phyloP scores from a whole-genome alignment of 2,113 vertebrate species.

The Pelecanus crispus region DNA sequence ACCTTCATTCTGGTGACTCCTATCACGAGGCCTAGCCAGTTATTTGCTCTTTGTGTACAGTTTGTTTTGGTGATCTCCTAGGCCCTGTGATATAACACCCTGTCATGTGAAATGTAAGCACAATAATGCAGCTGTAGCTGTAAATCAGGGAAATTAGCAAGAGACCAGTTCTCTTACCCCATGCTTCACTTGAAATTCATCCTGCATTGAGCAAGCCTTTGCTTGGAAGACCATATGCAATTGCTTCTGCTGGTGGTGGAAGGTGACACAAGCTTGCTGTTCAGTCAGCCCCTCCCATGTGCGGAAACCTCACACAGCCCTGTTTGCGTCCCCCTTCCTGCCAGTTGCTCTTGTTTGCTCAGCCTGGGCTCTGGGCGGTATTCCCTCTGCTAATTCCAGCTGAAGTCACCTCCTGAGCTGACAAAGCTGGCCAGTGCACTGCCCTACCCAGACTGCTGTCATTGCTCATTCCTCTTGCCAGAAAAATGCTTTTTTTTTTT shows the following conservation, averaged over 20 bases:
- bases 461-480: constrained; percentile 31
- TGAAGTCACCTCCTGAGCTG: constrained; percentile 58
- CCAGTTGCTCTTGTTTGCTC: neutral
- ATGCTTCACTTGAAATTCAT: neutral
- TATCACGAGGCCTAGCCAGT: neutral
- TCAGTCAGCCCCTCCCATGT: neutral
- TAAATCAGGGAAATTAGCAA: neutral
- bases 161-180: neutral
- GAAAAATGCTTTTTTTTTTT: neutral
- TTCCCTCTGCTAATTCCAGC: constrained; percentile 53
- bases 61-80: constrained; percentile 9
- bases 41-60: neutral
- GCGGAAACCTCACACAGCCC: neutral
- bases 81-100: neutral
- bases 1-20: neutral
- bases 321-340: neutral
- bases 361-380: neutral
- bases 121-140: neutral
- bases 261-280: neutral
- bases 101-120: neutral
- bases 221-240: neutral
- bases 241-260: rapidly evolving
- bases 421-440: constrained; percentile 24
- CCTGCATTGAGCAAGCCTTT: neutral
- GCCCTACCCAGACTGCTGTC: constrained; percentile 44